Percentiles rank a stretch among this genome's conserved stretches.
These are phyloP conservation scores for Thripadectes ignobilis DNA, from an alignment of 2,797 vertebrate genomes.

Conservation along the genomic window DNA sequence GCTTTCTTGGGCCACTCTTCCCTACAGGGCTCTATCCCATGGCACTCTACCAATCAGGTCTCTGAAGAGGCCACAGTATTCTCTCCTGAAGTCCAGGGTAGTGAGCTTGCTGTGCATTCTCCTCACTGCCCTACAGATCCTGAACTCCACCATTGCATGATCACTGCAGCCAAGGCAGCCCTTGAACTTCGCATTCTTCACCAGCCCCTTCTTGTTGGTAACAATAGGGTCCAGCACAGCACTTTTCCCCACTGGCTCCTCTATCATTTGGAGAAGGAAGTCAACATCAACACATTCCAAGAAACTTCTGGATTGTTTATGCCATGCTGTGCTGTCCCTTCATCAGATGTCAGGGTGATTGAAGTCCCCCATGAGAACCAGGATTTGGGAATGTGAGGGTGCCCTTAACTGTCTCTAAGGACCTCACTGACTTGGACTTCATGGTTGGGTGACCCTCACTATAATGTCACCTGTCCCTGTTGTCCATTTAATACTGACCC, in stretches of 20 bases:
- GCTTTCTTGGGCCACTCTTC: neutral
- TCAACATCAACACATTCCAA: neutral
- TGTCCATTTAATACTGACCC: neutral
- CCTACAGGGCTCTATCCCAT: neutral
- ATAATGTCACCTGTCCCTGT: neutral
- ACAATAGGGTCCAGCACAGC: neutral
- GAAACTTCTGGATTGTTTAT: neutral
- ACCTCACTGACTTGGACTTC: neutral
- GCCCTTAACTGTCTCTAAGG: neutral
- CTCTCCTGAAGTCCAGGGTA: neutral
- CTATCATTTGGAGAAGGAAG: neutral
- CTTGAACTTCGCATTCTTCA: neutral
- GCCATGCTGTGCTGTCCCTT: neutral
- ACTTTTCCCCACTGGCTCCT: neutral
- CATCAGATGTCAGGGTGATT: neutral
- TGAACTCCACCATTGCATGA: neutral
- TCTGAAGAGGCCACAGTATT: neutral
- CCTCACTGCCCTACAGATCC: neutral
- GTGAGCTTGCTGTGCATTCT: neutral
- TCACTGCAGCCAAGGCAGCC: neutral
- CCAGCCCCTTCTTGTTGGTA: neutral
- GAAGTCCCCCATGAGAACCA: neutral
- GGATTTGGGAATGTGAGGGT: neutral
- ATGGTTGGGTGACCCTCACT: neutral
- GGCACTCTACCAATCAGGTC: neutral